Percentiles rank a stretch among this genome's conserved stretches.
These are phyloP conservation scores for Oplegnathus fasciatus DNA, from an alignment of 2,113 vertebrate genomes.

Conservation along the genomic window DNA sequence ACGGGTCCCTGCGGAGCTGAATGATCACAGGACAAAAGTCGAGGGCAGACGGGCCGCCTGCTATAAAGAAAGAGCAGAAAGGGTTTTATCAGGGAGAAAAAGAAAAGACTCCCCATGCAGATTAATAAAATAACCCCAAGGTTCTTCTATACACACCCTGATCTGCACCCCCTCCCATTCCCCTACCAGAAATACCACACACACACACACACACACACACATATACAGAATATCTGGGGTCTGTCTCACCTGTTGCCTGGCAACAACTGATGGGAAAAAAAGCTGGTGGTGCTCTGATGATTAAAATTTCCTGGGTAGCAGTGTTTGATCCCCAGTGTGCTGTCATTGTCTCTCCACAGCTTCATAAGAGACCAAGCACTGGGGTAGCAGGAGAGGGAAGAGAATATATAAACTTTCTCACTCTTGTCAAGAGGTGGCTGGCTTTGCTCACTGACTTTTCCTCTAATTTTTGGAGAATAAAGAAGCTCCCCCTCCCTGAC, in stretches of 20 bases:
- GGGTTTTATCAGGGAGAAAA: constrained; percentile 67
- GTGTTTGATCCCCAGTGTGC: constrained; percentile 69
- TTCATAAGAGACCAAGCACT: constrained; percentile 63
- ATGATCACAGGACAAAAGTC: constrained; percentile 81
- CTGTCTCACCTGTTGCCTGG: constrained; percentile 78
- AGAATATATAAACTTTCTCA: constrained; percentile 71
- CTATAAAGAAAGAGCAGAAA: constrained; percentile 70
- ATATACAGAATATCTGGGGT: constrained; percentile 67
- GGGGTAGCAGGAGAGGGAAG: constrained; percentile 35
- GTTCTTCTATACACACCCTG: constrained; percentile 64
- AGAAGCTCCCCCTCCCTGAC: background rate
- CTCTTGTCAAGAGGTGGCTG: constrained; percentile 68
- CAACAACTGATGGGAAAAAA: constrained; percentile 78
- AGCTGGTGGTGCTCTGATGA: constrained; percentile 72
- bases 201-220: constrained; percentile 47
- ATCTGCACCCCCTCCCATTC: constrained; percentile 52
- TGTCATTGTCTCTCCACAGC: constrained; percentile 66
- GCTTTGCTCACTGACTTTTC: constrained; percentile 69
- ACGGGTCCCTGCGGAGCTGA: constrained; percentile 76
- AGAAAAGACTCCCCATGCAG: constrained; percentile 80
- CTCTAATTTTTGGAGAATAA: constrained; percentile 50
- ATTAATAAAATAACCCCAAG: constrained; percentile 84
- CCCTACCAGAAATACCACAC: constrained; percentile 40
- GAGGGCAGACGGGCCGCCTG: constrained; percentile 76
- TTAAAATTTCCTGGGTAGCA: constrained; percentile 81